Conservation (phyloP, 1,140 invertebrate species). For the Hyphantria cunea region DNA sequence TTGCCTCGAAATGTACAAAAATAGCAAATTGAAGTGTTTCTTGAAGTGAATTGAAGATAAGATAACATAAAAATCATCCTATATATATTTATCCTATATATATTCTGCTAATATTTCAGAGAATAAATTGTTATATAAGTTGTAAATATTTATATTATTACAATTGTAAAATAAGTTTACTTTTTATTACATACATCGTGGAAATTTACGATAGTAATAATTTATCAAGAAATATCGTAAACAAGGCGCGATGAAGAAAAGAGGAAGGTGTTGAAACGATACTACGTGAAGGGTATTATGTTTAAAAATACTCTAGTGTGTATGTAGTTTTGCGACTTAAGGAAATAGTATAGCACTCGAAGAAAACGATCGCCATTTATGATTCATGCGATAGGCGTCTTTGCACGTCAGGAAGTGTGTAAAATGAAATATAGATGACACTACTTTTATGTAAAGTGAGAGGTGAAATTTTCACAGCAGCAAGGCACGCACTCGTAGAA, state of each 20-base stretch:
- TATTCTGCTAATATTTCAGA: constrained; percentile 7
- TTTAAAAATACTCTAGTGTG: constrained; percentile 32
- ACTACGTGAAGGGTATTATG: constrained; percentile 32
- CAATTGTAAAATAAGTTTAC: constrained; percentile 25
- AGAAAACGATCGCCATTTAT: constrained; percentile 68
- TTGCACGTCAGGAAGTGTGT: constrained; percentile 55
- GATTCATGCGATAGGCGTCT: constrained; percentile 68
- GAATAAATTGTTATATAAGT: constrained; percentile 14
- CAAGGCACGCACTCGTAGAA: constrained; percentile 57
- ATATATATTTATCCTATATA: too few species aligned
- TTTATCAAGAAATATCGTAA: constrained; percentile 33
- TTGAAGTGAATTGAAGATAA: constrained; percentile 52
- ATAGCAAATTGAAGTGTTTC: constrained; percentile 66
- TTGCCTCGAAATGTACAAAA: constrained; percentile 70
- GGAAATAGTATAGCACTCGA: constrained; percentile 41
- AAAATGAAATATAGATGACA: constrained; percentile 71
- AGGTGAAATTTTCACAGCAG: constrained; percentile 63
- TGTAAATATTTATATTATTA: constrained; percentile 21
- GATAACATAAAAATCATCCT: constrained; percentile 29
- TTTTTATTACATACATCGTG: constrained; percentile 23
- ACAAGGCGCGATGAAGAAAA: constrained; percentile 34
- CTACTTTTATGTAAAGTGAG: constrained; percentile 65
- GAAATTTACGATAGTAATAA: constrained; percentile 36
- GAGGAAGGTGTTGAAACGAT: constrained; percentile 26
- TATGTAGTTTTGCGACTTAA: constrained; percentile 26